Evolutionary conservation across 2,797 vertebrate genomes (phyloP).

Genomic region (Columba guinea): DNA sequence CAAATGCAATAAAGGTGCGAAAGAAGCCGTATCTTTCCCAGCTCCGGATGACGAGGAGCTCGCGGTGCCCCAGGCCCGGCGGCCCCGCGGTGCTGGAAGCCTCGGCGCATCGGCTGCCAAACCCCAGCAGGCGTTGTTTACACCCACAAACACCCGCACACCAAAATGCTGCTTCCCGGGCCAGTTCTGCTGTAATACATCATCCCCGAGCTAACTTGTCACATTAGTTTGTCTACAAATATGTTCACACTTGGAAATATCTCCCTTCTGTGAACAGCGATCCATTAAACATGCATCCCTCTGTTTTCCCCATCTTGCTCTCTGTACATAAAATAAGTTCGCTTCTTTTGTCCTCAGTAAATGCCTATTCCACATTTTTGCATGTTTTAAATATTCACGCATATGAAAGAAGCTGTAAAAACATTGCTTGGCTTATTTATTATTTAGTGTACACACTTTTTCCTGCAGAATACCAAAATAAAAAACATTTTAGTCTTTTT

Average conservation of each 20-base stretch:
- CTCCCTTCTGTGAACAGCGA: conserved; percentile 69
- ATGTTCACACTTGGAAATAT: conserved; percentile 70
- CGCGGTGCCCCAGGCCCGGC: background rate
- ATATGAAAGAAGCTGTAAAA: conserved; percentile 82
- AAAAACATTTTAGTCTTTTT: conserved; percentile 77
- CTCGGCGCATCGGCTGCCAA: background rate
- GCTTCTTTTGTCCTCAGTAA: conserved; percentile 72
- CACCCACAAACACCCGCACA: background rate
- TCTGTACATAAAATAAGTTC: conserved; percentile 46
- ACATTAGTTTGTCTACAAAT: conserved; percentile 79
- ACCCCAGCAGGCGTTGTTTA: conserved; percentile 38
- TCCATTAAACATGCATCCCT: conserved; percentile 81
- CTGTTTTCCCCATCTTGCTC: conserved; percentile 47
- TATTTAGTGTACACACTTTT: conserved; percentile 85
- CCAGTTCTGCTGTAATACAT: conserved; percentile 46
- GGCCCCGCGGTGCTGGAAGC: background rate
- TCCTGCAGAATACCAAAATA: conserved; percentile 55
- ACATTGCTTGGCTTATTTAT: conserved; percentile 86
- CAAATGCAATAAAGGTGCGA: background rate
- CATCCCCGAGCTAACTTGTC: conserved; percentile 79
- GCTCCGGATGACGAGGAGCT: background rate
- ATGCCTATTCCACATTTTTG: conserved; percentile 76
- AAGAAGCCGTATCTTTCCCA: background rate
- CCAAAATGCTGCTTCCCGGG: conserved; percentile 48
- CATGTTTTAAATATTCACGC: conserved; percentile 89